Percentiles rank a stretch among this genome's conserved stretches.
phyloP scores from a whole-genome alignment of 2,888 invertebrate genomes.

The Tipula confusa region DNA sequence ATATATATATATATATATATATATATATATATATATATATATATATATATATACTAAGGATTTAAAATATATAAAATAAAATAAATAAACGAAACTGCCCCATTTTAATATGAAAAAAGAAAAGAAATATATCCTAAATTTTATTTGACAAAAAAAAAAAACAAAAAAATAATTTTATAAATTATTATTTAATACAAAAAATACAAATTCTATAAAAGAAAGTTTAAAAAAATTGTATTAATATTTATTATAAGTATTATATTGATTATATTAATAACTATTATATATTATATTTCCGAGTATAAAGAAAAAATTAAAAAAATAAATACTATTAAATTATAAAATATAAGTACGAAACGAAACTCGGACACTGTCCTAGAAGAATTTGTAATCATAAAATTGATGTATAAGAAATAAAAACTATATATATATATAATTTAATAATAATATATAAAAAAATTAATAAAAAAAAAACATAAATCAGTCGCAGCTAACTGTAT shows the following conservation, averaged over 20 bases:
- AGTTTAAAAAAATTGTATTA: background rate
- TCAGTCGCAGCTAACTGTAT: constrained; percentile 30
- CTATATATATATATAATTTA: constrained; percentile 8
- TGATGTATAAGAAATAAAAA: background rate
- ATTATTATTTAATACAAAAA: constrained; percentile 5
- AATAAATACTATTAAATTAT: background rate
- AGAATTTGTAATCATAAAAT: constrained; percentile 29
- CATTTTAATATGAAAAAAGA: constrained; percentile 26
- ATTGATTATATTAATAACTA: background rate
- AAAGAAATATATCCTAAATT: background rate
- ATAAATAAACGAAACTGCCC: background rate
- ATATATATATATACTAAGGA: background rate
- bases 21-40: background rate
- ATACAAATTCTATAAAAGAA: background rate
- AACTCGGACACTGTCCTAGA: constrained; percentile 28
- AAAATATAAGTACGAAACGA: constrained; percentile 28
- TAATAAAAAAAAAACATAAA: background rate
- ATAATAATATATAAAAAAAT: background rate
- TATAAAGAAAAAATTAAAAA: background rate
- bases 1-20: background rate
- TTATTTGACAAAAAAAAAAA: background rate
- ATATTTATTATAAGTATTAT: constrained; percentile 26
- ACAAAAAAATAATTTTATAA: constrained; percentile 20
- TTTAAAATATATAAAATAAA: background rate
- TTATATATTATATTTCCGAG: constrained; percentile 26